A percentile compares a stretch with the other conserved stretches of the same genome.
Conservation (phyloP, 2,888 invertebrate genomes). For the Zygothrica quintamaculata region DNA sequence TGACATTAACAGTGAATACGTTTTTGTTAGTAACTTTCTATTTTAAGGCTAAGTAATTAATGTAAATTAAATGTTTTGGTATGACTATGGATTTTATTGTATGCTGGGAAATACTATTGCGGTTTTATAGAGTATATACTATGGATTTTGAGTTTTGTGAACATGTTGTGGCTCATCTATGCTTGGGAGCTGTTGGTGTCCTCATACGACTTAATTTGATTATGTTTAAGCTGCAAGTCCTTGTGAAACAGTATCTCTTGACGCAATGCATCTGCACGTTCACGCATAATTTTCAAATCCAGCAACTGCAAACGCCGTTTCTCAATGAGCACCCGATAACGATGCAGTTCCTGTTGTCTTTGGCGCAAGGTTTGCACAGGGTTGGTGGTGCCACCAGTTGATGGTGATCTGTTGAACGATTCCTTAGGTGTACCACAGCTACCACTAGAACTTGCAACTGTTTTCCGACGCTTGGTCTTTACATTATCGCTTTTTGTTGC, state of each 20-base stretch:
- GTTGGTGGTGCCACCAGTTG: slow-evolving; percentile 13
- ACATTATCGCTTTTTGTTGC: background rate
- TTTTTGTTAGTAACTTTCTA: too few species aligned
- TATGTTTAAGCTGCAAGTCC: slow-evolving; percentile 69
- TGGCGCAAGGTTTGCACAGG: slow-evolving; percentile 56
- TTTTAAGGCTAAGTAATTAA: background rate
- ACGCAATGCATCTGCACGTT: slow-evolving; percentile 72
- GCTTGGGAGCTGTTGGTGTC: slow-evolving; percentile 65
- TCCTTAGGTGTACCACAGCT: slow-evolving; percentile 1
- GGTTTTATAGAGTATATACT: slow-evolving; percentile 7
- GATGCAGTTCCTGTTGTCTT: slow-evolving; percentile 73
- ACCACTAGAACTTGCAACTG: slow-evolving; percentile 17
- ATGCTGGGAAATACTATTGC: background rate
- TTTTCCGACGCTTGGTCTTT: slow-evolving; percentile 31
- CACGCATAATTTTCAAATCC: slow-evolving; percentile 73
- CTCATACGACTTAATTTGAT: slow-evolving; percentile 55
- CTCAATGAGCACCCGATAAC: slow-evolving; percentile 71
- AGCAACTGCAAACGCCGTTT: slow-evolving; percentile 73
- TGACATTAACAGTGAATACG: too few species aligned
- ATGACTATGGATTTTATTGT: slow-evolving; percentile 15
- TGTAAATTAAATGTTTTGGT: background rate
- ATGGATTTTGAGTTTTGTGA: slow-evolving; percentile 19
- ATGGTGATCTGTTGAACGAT: slow-evolving; percentile 3
- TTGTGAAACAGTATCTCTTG: slow-evolving; percentile 72
- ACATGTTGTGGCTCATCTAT: slow-evolving; percentile 21